phyloP scores from a whole-genome alignment of 2,113 vertebrate genomes.

The Phylloscopus trochiloides region DNA sequence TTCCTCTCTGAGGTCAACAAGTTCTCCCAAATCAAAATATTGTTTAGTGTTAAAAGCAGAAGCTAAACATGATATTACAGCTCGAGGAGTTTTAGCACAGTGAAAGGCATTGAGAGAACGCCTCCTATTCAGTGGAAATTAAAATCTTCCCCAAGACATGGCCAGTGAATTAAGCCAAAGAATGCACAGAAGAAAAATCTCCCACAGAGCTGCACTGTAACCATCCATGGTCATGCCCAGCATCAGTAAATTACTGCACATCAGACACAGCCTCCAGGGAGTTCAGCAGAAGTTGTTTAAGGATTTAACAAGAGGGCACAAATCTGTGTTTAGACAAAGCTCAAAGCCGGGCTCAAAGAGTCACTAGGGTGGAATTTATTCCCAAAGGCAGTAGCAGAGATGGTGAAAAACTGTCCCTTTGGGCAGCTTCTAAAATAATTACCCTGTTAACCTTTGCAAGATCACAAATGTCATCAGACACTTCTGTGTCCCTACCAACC shows the following conservation, averaged over 20 bases:
- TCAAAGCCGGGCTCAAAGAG: not conserved
- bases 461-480: not conserved
- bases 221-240: not conserved
- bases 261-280: not conserved
- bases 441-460: not conserved
- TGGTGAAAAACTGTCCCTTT: not conserved
- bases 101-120: not conserved
- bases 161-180: not conserved
- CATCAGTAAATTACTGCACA: not conserved
- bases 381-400: not conserved
- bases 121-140: not conserved
- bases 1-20: not conserved
- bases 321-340: not conserved
- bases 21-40: not conserved
- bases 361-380: not conserved
- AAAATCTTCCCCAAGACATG: constrained; percentile 2
- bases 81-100: not conserved
- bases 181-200: not conserved
- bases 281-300: not conserved
- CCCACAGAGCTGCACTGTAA: not conserved
- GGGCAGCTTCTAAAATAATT: not conserved
- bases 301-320: not conserved
- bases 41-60: not conserved
- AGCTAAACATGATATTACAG: not conserved
- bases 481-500: not conserved